Evolutionary conservation across 1,140 invertebrate genomes (phyloP).

Genomic region (Trichonephila clavipes): DNA sequence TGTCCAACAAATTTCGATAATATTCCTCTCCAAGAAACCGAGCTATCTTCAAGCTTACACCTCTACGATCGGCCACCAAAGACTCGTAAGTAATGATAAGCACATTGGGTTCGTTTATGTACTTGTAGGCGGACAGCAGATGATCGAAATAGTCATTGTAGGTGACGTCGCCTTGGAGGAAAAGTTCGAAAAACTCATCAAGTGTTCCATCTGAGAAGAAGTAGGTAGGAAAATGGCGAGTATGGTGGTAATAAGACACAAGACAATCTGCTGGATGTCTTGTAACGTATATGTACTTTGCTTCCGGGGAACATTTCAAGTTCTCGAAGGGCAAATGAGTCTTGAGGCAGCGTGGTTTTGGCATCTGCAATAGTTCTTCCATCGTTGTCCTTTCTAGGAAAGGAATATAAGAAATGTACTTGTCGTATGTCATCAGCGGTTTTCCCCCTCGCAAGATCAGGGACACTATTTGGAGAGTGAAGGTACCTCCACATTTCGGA

Average conservation of each 20-base stretch:
- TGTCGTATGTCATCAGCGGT: not conserved
- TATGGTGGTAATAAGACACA: slow-evolving; percentile 77
- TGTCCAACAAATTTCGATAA: slow-evolving; percentile 78
- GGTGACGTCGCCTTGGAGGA: slow-evolving; percentile 79
- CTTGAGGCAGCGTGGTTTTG: slow-evolving; percentile 28
- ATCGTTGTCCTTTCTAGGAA: slow-evolving; percentile 49
- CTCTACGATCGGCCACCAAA: slow-evolving; percentile 79
- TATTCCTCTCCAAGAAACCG: slow-evolving; percentile 80
- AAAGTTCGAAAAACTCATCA: slow-evolving; percentile 80
- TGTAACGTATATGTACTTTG: slow-evolving; percentile 78
- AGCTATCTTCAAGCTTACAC: slow-evolving; percentile 80
- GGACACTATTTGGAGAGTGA: slow-evolving; percentile 79
- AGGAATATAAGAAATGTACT: slow-evolving; percentile 42
- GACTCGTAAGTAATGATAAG: slow-evolving; percentile 79
- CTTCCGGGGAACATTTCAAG: slow-evolving; percentile 21
- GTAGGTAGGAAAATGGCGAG: slow-evolving; percentile 42
- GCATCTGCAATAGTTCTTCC: not conserved
- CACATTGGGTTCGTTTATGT: slow-evolving; percentile 79
- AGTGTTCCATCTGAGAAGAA: slow-evolving; percentile 78
- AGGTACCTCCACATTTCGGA: slow-evolving; percentile 79
- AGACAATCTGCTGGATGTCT: slow-evolving; percentile 77
- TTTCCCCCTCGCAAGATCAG: slow-evolving; percentile 53
- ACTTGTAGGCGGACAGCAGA: slow-evolving; percentile 79
- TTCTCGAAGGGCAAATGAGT: slow-evolving; percentile 70
- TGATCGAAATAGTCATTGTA: slow-evolving; percentile 82